Evolutionary conservation across 2,888 invertebrate genomes (phyloP).

Genomic region (Strigamia transsilvanica): DNA sequence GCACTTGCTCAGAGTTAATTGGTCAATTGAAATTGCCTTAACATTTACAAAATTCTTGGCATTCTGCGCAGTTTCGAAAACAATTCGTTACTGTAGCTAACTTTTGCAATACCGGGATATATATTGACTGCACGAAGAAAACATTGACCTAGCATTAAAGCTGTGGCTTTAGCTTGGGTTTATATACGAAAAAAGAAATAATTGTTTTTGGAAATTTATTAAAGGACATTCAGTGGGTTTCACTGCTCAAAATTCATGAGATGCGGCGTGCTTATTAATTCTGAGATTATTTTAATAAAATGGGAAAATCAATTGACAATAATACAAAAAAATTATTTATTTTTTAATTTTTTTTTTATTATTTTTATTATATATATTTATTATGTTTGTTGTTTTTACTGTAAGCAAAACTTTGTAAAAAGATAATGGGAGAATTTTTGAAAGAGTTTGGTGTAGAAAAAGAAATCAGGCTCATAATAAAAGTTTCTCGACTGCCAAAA

Average conservation of each 20-base stretch:
- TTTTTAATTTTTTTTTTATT: neutral
- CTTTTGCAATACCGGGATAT: constrained; percentile 20
- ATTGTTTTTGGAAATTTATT: too few relatives aligned
- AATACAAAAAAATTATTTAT: neutral
- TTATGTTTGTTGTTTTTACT: too few relatives aligned
- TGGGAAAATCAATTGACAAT: neutral
- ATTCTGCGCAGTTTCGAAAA: constrained; percentile 21
- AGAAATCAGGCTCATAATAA: constrained; percentile 30
- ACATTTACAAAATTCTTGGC: constrained; percentile 21
- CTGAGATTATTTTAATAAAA: neutral
- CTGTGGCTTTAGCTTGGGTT: neutral
- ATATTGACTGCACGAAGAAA: constrained; percentile 14
- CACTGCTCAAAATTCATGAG: neutral
- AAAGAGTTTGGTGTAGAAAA: constrained; percentile 1
- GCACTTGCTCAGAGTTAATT: neutral
- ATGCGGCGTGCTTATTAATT: too few relatives aligned
- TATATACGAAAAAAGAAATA: too few relatives aligned
- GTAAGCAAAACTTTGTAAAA: neutral
- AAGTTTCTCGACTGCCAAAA: constrained; percentile 18
- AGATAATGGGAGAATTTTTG: neutral
- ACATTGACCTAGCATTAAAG: neutral
- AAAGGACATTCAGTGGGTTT: neutral
- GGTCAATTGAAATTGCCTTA: constrained; percentile 10
- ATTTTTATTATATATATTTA: too few relatives aligned
- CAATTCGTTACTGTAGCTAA: constrained; percentile 6